Evolutionary conservation across 2,888 invertebrate genomes (phyloP), one percentile per base, ranked within the genome.

Genomic region (Plagodis dolabraria): DNA sequence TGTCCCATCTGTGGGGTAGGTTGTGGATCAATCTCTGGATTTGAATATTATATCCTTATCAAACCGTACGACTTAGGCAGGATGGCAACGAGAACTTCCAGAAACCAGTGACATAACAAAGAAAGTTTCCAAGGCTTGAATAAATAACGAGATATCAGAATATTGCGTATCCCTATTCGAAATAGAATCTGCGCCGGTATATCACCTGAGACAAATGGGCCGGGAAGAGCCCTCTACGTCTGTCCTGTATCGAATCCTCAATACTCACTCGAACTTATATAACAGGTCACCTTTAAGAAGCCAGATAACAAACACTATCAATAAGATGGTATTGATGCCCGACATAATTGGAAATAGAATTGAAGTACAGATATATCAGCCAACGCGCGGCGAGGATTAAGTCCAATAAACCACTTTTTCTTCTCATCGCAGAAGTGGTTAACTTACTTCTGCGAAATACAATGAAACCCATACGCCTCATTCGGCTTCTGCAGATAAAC

Each of bases 151-250:
- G 64, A 68, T 64, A 63, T 65, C 61, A 67, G 64, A 63, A 69
- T 66, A 69, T 71, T 69, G 64, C 59, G 65, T 64, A 64, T 67
- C 10, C 60, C 64, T 62, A 70, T 72, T 68, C 65, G 68, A 70
- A 72, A 74, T 69, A 67, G 71, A 73, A 75, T 72, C 64, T 64
- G 63, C 65, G 55, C 57, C 55, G 63, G 69, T 75, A 74, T 77
- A 73, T 77, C 73, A 77, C 76, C 71, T 76, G 75, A 70, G 79
- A 77, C 79, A 77, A 79, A 82, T 78, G 77, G 77, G 64, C 58
- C 66, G 67, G 70, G 66, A 68, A 71, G 62, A 66, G 71, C 52
- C 63, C 53, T 59, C 60, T 48, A 47, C 44, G 47, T 59, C 63
- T 60, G 53, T 57, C 56, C 60, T 47, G 22, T 67, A 64, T 63